A percentile compares a stretch with the other conserved stretches of the same genome.
Evolutionary conservation across 2,113 vertebrate genomes (phyloP).

Genomic region (Octodon degus): DNA sequence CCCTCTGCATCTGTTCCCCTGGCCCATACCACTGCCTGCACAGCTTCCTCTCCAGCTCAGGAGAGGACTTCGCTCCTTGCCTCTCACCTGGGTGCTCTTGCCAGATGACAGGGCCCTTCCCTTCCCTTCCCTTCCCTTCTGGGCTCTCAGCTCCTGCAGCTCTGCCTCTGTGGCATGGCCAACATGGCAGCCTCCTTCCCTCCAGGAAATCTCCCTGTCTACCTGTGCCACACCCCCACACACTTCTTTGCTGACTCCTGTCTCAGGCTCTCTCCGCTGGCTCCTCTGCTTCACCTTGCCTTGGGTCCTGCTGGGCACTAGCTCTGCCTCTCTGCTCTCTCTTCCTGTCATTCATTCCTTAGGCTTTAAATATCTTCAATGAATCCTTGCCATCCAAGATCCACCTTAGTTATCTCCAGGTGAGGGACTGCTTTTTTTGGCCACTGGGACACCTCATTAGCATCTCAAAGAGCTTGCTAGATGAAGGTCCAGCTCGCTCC

Average conservation of each 20-base stretch:
- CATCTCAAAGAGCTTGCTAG: slow-evolving; percentile 61
- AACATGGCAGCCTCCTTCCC: neutral
- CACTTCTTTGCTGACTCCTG: neutral
- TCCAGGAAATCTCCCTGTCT: neutral
- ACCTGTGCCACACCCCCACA: too few relatives aligned
- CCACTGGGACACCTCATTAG: slow-evolving; percentile 48
- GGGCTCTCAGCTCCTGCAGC: neutral
- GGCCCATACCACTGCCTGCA: neutral
- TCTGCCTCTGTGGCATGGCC: neutral
- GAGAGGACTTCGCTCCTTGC: neutral
- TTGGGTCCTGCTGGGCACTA: neutral
- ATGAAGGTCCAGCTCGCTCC: neutral
- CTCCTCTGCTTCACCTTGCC: neutral
- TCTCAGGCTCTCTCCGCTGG: neutral
- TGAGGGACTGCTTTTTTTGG: neutral
- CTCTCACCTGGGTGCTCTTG: neutral
- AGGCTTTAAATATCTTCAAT: slow-evolving; percentile 19
- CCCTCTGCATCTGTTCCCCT: neutral
- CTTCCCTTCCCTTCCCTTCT: neutral
- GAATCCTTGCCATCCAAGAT: neutral
- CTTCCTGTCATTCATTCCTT: neutral
- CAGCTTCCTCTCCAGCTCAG: neutral
- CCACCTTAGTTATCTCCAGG: neutral
- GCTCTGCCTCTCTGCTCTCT: neutral
- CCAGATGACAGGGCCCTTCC: neutral